A percentile compares a stretch with the other conserved stretches of the same genome.
These are phyloP conservation scores for Microcebus jonahi DNA, from an alignment of 2,113 vertebrate genomes.

Conservation along the genomic window DNA sequence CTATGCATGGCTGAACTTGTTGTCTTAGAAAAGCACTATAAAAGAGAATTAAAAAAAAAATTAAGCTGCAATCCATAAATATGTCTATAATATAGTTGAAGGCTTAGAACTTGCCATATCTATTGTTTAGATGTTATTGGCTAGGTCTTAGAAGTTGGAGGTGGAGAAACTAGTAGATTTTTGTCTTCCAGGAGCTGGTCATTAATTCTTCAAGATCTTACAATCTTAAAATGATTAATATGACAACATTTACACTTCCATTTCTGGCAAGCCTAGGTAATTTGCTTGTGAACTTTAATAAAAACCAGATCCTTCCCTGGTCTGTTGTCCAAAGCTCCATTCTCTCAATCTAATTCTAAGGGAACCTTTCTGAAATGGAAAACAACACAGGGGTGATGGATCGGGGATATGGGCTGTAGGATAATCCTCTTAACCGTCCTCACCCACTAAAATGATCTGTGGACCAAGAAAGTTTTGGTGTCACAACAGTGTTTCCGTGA, in stretches of 20 bases:
- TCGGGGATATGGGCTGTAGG: neutral
- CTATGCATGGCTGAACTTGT: neutral
- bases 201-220: conserved; percentile 3
- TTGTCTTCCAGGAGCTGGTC: conserved; percentile 20
- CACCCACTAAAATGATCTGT: neutral
- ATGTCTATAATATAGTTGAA: neutral
- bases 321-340: neutral
- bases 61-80: neutral
- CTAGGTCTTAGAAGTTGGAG: neutral
- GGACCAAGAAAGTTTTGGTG: neutral
- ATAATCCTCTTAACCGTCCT: neutral
- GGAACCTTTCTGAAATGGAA: neutral
- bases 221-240: conserved; percentile 1
- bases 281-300: conserved; percentile 46
- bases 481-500: neutral
- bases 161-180: neutral
- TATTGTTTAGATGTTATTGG: neutral
- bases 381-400: neutral
- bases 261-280: neutral
- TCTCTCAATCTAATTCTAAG: neutral
- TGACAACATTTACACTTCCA: neutral
- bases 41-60: neutral
- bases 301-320: neutral
- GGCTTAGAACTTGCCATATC: neutral
- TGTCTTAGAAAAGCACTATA: conserved; percentile 22